phyloP scores from a whole-genome alignment of 2,888 invertebrate genomes.

The Microctonus brassicae region DNA sequence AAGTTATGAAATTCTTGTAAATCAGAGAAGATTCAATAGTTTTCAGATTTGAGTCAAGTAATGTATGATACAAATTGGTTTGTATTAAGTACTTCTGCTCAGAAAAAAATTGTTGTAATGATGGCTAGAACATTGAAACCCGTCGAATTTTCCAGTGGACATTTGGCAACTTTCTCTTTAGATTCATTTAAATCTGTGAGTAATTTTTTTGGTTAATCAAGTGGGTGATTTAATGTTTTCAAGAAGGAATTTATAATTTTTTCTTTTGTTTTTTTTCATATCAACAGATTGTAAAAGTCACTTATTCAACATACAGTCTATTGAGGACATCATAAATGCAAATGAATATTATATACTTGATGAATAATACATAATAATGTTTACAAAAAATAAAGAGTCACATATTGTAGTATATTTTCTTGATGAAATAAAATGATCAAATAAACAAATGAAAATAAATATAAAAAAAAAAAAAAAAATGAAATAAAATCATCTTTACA shows the following conservation, averaged over 20 bases:
- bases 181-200: constrained; percentile 26
- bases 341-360: background rate
- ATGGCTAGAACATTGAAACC: constrained; percentile 17
- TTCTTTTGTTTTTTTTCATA: background rate
- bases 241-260: background rate
- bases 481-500: no score
- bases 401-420: no score
- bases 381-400: no score
- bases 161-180: background rate
- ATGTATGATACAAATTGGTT: constrained; percentile 19
- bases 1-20: background rate
- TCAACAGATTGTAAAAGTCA: background rate
- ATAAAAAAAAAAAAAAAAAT: no score
- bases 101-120: constrained; percentile 6
- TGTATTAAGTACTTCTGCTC: background rate
- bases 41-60: background rate
- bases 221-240: no score
- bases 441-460: no score
- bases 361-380: no score
- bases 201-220: no score
- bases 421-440: no score
- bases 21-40: no score
- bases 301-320: background rate
- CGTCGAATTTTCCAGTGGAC: constrained; percentile 2
- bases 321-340: background rate